These are phyloP conservation scores for Garrulus glandarius DNA, from an alignment of 2,797 vertebrate species.

Conservation along the genomic window DNA sequence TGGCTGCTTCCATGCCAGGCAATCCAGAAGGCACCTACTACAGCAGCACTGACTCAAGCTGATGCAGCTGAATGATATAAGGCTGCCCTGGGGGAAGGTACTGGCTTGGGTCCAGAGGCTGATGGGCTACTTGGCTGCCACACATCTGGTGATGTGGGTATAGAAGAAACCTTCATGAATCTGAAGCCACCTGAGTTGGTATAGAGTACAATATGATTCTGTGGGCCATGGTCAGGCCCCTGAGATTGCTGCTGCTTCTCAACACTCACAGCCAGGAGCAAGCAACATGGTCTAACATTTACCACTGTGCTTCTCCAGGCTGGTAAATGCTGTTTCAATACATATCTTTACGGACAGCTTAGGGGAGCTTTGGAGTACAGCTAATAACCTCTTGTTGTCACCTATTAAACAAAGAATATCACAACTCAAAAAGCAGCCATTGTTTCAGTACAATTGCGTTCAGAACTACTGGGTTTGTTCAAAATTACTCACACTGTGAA, in stretches of 20 bases:
- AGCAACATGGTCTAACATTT: not conserved
- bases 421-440: not conserved
- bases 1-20: not conserved
- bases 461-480: not conserved
- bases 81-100: not conserved
- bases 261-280: not conserved
- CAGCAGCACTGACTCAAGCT: not conserved
- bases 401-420: not conserved
- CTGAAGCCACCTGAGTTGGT: not conserved
- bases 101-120: not conserved
- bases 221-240: not conserved
- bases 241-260: not conserved
- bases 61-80: not conserved
- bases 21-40: not conserved
- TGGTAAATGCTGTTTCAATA: not conserved
- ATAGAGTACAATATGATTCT: accelerated
- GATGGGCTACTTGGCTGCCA: not conserved
- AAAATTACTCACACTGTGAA: not conserved
- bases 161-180: not conserved
- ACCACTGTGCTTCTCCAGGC: not conserved
- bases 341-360: not conserved
- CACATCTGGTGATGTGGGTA: not conserved
- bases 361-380: not conserved
- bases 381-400: not conserved
- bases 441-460: not conserved